phyloP scores from a whole-genome alignment of 1,140 invertebrate genomes.

The Hyphantria cunea region DNA sequence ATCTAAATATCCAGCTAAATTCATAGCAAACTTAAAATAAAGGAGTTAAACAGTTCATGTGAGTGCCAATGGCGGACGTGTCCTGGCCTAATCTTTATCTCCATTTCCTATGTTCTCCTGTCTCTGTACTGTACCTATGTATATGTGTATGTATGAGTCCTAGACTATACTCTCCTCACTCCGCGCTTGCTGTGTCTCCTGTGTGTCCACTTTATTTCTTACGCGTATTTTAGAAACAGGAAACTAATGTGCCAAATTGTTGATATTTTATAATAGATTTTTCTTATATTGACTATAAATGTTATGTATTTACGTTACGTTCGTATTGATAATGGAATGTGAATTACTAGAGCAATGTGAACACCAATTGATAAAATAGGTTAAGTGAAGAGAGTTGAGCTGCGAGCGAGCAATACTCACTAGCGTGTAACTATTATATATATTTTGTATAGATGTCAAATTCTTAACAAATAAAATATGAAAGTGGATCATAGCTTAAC shows the following conservation, averaged over 20 bases:
- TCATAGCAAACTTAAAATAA: too few relatives aligned
- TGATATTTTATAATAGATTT: conserved; percentile 63
- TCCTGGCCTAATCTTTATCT: conserved; percentile 18
- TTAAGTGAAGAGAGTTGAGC: conserved; percentile 30
- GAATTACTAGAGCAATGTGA: conserved; percentile 52
- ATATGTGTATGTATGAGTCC: background rate
- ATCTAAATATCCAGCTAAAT: too few relatives aligned
- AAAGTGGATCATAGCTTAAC: conserved; percentile 69
- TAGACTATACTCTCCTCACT: conserved; percentile 23
- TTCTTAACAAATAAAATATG: conserved; percentile 49
- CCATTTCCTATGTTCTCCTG: conserved; percentile 7
- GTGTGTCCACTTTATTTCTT: conserved; percentile 34
- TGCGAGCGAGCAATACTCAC: conserved; percentile 14
- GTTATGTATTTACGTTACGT: conserved; percentile 36
- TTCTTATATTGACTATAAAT: conserved; percentile 51
- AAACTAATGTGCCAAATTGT: conserved; percentile 68
- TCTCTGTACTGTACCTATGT: background rate
- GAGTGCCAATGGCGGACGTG: background rate
- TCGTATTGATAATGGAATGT: conserved; percentile 34
- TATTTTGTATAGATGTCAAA: conserved; percentile 76
- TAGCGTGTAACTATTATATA: conserved; percentile 61
- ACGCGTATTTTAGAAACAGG: conserved; percentile 51
- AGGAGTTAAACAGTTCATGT: background rate
- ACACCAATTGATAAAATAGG: conserved; percentile 52
- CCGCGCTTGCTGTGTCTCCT: conserved; percentile 8